These are phyloP conservation scores for Mythimna loreyi DNA, from an alignment of 2,888 invertebrate genomes.

Conservation along the genomic window DNA sequence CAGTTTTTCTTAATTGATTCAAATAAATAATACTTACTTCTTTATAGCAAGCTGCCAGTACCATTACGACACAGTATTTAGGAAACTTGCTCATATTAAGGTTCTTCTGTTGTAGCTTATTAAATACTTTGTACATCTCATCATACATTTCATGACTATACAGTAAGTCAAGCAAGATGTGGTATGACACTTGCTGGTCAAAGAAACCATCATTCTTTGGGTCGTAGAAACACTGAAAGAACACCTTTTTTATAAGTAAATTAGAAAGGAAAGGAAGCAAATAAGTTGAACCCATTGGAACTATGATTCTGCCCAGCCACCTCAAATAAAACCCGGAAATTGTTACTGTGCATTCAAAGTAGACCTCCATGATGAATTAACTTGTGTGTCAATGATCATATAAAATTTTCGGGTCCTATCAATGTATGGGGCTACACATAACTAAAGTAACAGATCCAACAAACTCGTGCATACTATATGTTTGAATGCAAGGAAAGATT, in stretches of 20 bases:
- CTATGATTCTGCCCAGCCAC: too few relatives aligned
- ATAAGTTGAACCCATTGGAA: too few relatives aligned
- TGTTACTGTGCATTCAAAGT: too few relatives aligned
- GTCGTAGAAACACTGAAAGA: conserved; percentile 91
- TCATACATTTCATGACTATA: conserved; percentile 93
- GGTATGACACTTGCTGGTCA: conserved; percentile 93
- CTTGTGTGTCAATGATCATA: too few relatives aligned
- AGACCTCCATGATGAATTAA: too few relatives aligned
- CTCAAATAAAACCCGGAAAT: too few relatives aligned
- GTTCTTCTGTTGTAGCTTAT: conserved; percentile 91
- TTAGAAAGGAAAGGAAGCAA: too few relatives aligned
- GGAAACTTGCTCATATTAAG: conserved; percentile 92
- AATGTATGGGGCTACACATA: too few relatives aligned
- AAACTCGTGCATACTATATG: too few relatives aligned
- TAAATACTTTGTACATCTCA: conserved; percentile 92
- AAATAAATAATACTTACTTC: conserved; percentile 91
- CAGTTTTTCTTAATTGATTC: not conserved
- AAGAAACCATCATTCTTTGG: conserved; percentile 92
- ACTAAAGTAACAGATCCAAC: too few relatives aligned
- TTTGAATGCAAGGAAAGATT: too few relatives aligned
- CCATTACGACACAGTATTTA: conserved; percentile 92
- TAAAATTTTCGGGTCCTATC: too few relatives aligned
- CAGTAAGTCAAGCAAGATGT: conserved; percentile 93
- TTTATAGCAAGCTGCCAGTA: conserved; percentile 94
- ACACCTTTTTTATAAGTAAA: not conserved